phyloP scores from a whole-genome alignment of 2,888 invertebrate species.

The Caenorhabditis imperialis region DNA sequence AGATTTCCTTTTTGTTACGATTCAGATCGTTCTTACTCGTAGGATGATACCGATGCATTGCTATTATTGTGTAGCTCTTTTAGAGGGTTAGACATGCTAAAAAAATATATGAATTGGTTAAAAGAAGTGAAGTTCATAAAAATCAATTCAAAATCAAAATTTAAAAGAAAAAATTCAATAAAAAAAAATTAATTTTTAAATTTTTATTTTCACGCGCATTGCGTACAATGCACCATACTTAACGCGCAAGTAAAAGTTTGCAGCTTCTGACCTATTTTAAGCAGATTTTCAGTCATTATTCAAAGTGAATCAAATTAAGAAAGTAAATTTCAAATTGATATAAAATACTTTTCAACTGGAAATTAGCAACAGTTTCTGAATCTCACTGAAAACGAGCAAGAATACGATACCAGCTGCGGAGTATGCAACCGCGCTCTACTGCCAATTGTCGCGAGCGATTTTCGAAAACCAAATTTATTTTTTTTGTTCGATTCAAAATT shows the following conservation, averaged over 20 bases:
- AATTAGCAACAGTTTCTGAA: too few relatives aligned
- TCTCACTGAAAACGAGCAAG: too few relatives aligned
- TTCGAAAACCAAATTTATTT: conserved; percentile 23
- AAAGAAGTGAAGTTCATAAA: neutral
- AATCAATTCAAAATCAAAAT: too few relatives aligned
- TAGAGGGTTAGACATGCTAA: conserved; percentile 22
- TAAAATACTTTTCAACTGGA: too few relatives aligned
- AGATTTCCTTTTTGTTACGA: neutral
- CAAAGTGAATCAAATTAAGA: too few relatives aligned
- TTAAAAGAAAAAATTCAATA: neutral
- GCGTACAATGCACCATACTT: conserved; percentile 6
- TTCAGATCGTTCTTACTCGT: conserved; percentile 17
- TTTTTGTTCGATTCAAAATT: neutral
- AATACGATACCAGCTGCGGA: too few relatives aligned
- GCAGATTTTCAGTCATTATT: too few relatives aligned
- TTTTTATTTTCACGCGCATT: conserved; percentile 26
- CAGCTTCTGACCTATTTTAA: too few relatives aligned
- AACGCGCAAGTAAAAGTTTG: conserved; percentile 32
- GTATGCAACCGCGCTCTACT: conserved; percentile 33
- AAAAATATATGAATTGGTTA: neutral
- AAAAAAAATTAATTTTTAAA: conserved; percentile 13
- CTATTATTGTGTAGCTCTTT: conserved; percentile 32
- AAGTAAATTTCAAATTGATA: too few relatives aligned
- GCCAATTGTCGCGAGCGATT: conserved; percentile 29
- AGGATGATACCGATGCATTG: conserved; percentile 40